A percentile compares a stretch with the other conserved stretches of the same genome.
Evolutionary conservation across 92 coral and sea anemone species (phyloP).

Genomic region (Phymanthus crucifer): DNA sequence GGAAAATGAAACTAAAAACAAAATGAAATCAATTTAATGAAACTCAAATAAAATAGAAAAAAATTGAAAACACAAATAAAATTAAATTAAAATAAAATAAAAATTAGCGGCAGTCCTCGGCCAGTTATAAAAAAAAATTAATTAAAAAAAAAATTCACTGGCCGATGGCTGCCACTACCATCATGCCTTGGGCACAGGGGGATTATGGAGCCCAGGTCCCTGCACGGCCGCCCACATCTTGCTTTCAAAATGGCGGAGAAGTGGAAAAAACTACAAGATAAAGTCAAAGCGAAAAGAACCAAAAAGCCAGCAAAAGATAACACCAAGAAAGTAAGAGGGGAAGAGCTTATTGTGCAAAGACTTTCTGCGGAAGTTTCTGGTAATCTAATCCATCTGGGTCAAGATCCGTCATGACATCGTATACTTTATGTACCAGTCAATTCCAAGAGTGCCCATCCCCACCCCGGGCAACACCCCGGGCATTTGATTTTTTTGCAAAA

Average conservation of each 20-base stretch:
- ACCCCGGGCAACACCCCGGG: no score
- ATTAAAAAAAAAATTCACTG: slow-evolving; percentile 27
- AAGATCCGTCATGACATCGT: no score
- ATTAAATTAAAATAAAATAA: no score
- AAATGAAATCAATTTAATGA: not conserved
- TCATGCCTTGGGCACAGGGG: slow-evolving; percentile 37
- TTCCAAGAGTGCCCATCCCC: no score
- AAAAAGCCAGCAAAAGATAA: slow-evolving; percentile 40
- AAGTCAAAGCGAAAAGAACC: slow-evolving; percentile 47
- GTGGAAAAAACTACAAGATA: slow-evolving; percentile 39
- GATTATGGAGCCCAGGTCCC: slow-evolving; percentile 14
- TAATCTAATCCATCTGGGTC: no score
- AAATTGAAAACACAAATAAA: not conserved
- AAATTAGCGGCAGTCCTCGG: slow-evolving; percentile 43
- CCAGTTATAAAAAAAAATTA: slow-evolving; percentile 1
- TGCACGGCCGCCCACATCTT: slow-evolving; percentile 27
- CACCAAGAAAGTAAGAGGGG: slow-evolving; percentile 21
- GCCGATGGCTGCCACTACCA: slow-evolving; percentile 51
- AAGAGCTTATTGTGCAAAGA: slow-evolving; percentile 48
- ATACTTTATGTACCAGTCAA: no score
- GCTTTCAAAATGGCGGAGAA: slow-evolving; percentile 32
- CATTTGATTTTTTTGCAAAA: no score
- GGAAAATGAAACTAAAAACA: no score
- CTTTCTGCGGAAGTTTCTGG: slow-evolving; percentile 32
- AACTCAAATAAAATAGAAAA: not conserved